Evolutionary conservation across 2,888 invertebrate genomes (phyloP), one percentile per base, ranked within the genome.

Genomic region (Teleiodes luculella): DNA sequence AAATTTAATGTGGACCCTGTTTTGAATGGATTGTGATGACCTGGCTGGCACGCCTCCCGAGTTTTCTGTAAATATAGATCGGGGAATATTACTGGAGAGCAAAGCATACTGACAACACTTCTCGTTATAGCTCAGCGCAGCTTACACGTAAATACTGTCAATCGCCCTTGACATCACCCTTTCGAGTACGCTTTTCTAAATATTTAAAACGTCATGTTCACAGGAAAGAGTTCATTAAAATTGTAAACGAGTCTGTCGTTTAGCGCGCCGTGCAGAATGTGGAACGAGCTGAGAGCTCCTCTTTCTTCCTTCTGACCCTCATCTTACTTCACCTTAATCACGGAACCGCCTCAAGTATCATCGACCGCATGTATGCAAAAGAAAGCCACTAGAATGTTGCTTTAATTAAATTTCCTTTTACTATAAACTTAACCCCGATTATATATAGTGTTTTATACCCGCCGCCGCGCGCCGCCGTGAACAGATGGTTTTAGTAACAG

Each of bases 1-100:
- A 41, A 7, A 48, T 53, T 43, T 31, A 39, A 51, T 35, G 58
- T 60, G 58, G 57, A 62, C 63, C 63, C 65, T 54, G 62, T 67
- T 70, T 71, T 62, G 67, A 66, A 67, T 65, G 58, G 59, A 53
- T 54, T 58, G 61, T 63, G 70, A 63, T 70, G 72, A 76, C 74
- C 74, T 74, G 66, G 72, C 83, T 85, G 86, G 85, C 86, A 85
- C 69, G 66, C 63, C 72, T 85, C 85, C 84, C 84, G 76, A 73
- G 67, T 70, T 66, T 66, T 72, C 72, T 70, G 72, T 80, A 83
- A 80, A 81, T 81, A 79, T 85, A 84, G 81, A 81, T 74, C 75
- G 58, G 66, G 70, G 66, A 76, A 75, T 79, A 77, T 80, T 78
- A 71, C 80, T 80, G 43, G 43, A 43, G 74, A 76, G 72, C 70